Evolutionary conservation across 2,113 vertebrate genomes (phyloP).

Genomic region (Eretmochelys imbricata): DNA sequence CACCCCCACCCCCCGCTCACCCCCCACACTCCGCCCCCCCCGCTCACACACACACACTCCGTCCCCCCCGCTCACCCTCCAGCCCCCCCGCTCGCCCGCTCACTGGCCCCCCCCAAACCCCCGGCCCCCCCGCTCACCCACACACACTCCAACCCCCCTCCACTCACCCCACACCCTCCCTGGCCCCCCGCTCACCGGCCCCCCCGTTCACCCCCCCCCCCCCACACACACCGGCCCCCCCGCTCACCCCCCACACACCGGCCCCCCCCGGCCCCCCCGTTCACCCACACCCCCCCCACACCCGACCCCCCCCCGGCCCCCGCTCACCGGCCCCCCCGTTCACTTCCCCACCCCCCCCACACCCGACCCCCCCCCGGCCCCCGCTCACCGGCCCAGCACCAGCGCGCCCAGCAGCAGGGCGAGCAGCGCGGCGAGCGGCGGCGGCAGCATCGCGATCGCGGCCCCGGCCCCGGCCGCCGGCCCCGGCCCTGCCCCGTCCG

Average conservation of each 20-base stretch:
- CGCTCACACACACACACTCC: background rate
- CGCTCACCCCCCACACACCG: background rate
- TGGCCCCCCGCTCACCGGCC: background rate
- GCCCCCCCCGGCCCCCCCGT: fast-evolving
- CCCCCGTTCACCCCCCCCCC: too few species aligned
- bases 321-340: too few species aligned
- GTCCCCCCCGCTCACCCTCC: too few species aligned
- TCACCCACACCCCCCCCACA: background rate
- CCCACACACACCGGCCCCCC: background rate
- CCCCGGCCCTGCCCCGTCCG: background rate
- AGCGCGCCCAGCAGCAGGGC: background rate
- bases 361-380: too few species aligned
- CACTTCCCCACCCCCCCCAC: too few species aligned
- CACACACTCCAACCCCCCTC: background rate
- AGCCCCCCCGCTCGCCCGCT: too few species aligned
- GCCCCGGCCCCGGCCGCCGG: background rate
- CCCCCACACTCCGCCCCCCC: background rate
- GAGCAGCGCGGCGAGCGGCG: background rate
- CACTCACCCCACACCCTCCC: background rate
- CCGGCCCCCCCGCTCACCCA: background rate
- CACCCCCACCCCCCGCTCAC: background rate
- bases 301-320: fast-evolving
- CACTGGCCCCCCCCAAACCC: too few species aligned
- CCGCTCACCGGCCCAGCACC: background rate
- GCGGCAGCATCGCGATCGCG: background rate